Base-by-base conservation (phyloP, 2,797 vertebrate genomes). In the Serranus cabrilla region DNA sequence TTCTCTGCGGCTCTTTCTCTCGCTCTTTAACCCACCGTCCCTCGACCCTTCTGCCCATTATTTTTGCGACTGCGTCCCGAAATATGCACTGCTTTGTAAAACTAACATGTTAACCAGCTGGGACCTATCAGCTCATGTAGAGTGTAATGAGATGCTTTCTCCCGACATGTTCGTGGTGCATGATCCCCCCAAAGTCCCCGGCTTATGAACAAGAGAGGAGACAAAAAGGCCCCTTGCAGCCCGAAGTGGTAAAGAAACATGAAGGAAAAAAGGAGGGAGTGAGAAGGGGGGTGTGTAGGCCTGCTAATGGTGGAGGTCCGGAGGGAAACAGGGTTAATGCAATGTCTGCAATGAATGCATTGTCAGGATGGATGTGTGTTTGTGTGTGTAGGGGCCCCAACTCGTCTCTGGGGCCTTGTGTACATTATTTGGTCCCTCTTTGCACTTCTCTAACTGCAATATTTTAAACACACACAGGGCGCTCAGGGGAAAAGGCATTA, bases 311-410 rank as follows among this genome's bases (percentile, higher is more conserved):
- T 62, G 34, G 72, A 52, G 63, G 79, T 86, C 84, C 70, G 16
- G 56, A 58, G 81, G 77, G 78, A 87, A 76, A 76, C 50, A 7
- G 62, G 65, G 77, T 90, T 90, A 84, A 92, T 90, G 88, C 61
- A 79, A 80, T 85, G 83, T 82, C 60, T 74, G 76, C 51, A 5
- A 76, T 83, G 82, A 90, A 89, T 85, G 69, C 74, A 84, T 83
- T 85, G 74, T 79, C 60, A 42, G 66, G 58, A 83, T 78, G 78
- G 42, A 81, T 87, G 87, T 82, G 55, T 79, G 71, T 59, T 64
- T 17, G 63, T 84, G 65, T 50, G 74, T 66, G 64, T 68, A 80
- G 54, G 68, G 71, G 77, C 52, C 75, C 60, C 50, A 63, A 75
- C 74, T 59, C 0, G 62, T 90, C 90, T 82, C 84, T 65, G 46